Evolutionary conservation across 2,888 invertebrate species (phyloP), one percentile per base, ranked within the genome.

Genomic region (Altica lythri): DNA sequence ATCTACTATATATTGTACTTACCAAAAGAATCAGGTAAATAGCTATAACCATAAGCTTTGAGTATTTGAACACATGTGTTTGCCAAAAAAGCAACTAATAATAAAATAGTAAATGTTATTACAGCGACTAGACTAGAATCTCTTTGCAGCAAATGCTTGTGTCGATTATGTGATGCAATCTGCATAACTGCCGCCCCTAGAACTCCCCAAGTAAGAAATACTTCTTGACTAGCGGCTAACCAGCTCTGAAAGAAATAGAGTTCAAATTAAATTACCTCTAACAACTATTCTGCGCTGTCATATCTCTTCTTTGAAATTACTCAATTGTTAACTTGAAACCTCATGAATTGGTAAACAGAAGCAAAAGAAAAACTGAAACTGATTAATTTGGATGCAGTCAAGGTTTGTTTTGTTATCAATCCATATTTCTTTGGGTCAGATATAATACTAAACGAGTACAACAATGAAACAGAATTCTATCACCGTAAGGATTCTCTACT

Each of bases 201-300:
- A 5, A 93, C 75, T 1, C 92, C 92, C 95, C 95, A 92, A 0
- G 91, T 91, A 45, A 93, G 80, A 72, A 94, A 94, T 0, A 87
- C 86, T 76, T 95, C 94, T 71, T 92, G 88, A 12, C 90, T 88
- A 0, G 94, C 95, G 1, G 93, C 90, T 17, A 89, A 81, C 94
- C 95, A 95, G 63, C 92, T 87, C 86, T 90, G 77, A 9, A 81
- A 80, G 61, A 4, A 37, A 25, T 35, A n/a, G n/a, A n/a, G n/a
- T n/a, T n/a, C n/a, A n/a, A n/a, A n/a, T n/a, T n/a, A n/a, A n/a
- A n/a, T n/a, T n/a, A n/a, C n/a, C n/a, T n/a, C n/a, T n/a, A n/a
- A n/a, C n/a, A n/a, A n/a, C n/a, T n/a, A n/a, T n/a, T n/a, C n/a
- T n/a, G n/a, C n/a, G n/a, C n/a, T n/a, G n/a, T n/a, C n/a, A n/a